Conservation (phyloP, 2,113 vertebrate genomes). For the Probosciger aterrimus region DNA sequence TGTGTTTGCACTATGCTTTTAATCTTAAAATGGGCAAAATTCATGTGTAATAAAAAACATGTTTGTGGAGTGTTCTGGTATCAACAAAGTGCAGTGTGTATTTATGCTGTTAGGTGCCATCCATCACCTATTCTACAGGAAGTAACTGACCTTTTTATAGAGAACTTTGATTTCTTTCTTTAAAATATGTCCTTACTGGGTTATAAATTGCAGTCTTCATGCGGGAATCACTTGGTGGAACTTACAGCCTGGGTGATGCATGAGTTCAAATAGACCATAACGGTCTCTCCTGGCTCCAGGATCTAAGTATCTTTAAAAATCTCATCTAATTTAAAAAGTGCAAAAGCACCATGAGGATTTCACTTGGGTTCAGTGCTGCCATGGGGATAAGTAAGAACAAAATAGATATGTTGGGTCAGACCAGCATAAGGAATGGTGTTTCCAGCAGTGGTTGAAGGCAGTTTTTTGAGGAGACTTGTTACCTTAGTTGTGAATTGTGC, state of each 20-base stretch:
- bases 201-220: neutral
- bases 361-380: neutral
- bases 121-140: neutral
- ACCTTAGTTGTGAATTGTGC: neutral
- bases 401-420: accelerated
- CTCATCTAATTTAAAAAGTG: neutral
- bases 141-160: neutral
- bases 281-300: neutral
- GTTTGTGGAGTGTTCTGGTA: neutral
- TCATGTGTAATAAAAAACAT: neutral
- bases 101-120: neutral
- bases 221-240: neutral
- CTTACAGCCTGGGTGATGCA: neutral
- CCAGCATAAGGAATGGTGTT: neutral
- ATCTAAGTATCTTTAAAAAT: neutral
- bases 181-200: neutral
- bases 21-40: neutral
- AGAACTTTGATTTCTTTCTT: neutral
- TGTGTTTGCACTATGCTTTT: neutral
- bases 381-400: neutral
- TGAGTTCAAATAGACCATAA: neutral
- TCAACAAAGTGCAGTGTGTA: neutral
- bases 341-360: neutral
- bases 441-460: neutral
- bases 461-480: neutral